Base-by-base conservation (phyloP, 2,888 invertebrate species). In the Apamea anceps region DNA sequence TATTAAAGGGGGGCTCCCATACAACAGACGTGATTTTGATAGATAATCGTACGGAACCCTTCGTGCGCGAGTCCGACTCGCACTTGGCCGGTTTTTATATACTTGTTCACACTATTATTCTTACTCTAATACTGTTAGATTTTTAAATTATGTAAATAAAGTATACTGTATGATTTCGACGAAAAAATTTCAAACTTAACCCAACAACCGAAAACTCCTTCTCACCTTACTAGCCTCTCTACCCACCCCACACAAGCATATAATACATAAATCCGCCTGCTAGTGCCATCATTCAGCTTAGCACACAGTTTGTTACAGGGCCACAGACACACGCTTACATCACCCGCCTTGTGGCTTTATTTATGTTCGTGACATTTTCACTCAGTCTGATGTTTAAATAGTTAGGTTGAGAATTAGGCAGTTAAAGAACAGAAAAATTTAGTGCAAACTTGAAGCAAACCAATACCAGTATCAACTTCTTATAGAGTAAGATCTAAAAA, bases 241-340 rank as follows among this genome's bases (percentile, higher is more conserved):
- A 18, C 25, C n/a, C 65, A 45, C 42, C 32, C 10, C 2, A 37
- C 15, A 18, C 25, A 60, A 32, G 0, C 37, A 28, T 32, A 42
- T 60, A 66, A 15, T 32, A 45, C 73, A 84, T 82, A 82, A 84
- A 82, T 71, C 54, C 18, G 0, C 12, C 0, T 2, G 72, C 28
- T 37, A 0, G 65, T 32, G 67, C 72, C 76, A 86, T 86, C 85
- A 70, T 32, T 86, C 80, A 68, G 72, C 66, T 85, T 60, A 82
- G 79, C 78, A 82, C 88, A 82, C 87, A 76, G 75, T 87, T 82
- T 77, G 86, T 87, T 78, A 85, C 82, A 60, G 25, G 51, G 71
- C 87, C 81, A 62, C 82, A 78, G 74, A 77, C 85, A 88, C 65
- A 66, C 48, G 60, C 65, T 62, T 54, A 82, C 70, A 66, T 71